Percentiles rank a stretch among this genome's conserved stretches.
Evolutionary conservation across 2,888 invertebrate genomes (phyloP).

Genomic region (Leptarthrus brevirostris): DNA sequence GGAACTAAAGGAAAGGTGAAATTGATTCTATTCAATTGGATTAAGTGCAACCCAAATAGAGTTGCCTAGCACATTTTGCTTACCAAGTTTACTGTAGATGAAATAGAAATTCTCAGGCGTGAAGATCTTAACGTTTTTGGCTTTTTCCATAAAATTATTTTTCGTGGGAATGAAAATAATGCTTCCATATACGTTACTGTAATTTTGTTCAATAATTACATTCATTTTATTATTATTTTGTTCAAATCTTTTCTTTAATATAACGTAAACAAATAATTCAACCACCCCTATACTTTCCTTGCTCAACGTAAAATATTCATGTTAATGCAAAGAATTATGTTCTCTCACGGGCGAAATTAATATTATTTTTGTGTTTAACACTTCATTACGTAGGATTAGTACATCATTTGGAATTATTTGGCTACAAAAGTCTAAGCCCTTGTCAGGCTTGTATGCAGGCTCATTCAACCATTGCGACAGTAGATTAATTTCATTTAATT

Average conservation of each 20-base stretch:
- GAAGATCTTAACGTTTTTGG: too few species aligned
- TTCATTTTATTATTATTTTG: too few species aligned
- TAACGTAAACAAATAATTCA: too few species aligned
- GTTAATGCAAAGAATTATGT: background rate
- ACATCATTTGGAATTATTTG: constrained; percentile 12
- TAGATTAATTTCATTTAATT: constrained; percentile 26
- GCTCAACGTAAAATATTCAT: background rate
- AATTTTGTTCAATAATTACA: too few species aligned
- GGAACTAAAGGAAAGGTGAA: background rate
- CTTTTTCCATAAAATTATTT: too few species aligned
- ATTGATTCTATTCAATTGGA: constrained; percentile 21
- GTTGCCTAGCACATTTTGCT: background rate
- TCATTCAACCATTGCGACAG: constrained; percentile 5
- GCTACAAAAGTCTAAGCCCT: background rate
- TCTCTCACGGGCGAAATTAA: background rate
- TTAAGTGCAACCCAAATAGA: background rate
- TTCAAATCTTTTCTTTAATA: too few species aligned
- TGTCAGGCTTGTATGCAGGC: background rate
- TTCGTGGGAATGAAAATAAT: too few species aligned
- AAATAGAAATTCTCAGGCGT: background rate
- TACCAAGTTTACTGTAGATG: background rate
- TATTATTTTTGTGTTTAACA: constrained; percentile 10
- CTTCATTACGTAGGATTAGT: constrained; percentile 15
- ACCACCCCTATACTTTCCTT: too few species aligned
- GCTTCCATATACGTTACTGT: too few species aligned